Percentiles rank a stretch among this genome's conserved stretches.
phyloP scores from a whole-genome alignment of 2,113 vertebrate species.

The Carassius gibelio region DNA sequence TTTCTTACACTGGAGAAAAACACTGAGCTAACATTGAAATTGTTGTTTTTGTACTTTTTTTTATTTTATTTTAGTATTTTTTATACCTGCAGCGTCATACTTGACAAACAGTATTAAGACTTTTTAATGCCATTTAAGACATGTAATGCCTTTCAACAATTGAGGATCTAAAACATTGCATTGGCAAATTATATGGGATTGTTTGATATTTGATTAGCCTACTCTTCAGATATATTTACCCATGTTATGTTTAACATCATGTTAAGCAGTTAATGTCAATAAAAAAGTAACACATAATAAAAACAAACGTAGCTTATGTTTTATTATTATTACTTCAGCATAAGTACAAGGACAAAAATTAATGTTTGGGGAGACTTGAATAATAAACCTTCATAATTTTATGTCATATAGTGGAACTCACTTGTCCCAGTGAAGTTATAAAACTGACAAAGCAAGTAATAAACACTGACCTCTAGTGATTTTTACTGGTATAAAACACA shows the following conservation, averaged over 20 bases:
- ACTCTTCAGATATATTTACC: neutral
- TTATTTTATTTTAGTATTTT: no score
- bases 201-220: neutral
- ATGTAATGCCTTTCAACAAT: neutral
- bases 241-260: neutral
- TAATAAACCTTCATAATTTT: neutral
- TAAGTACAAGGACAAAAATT: neutral
- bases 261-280: neutral
- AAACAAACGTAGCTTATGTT: neutral
- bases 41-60: no score
- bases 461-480: constrained; percentile 50
- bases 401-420: neutral
- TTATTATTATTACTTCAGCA: no score
- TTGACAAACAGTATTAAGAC: neutral
- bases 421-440: neutral
- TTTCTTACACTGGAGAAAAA: neutral
- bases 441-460: neutral
- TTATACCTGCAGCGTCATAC: neutral
- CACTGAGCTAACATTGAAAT: neutral
- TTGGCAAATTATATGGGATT: neutral
- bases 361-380: neutral
- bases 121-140: neutral
- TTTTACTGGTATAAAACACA: constrained; percentile 35
- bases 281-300: neutral
- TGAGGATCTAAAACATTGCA: neutral